Percentiles rank a stretch among this genome's conserved stretches.
Conservation (phyloP, 2,797 vertebrate species). For the Spea hammondii region DNA sequence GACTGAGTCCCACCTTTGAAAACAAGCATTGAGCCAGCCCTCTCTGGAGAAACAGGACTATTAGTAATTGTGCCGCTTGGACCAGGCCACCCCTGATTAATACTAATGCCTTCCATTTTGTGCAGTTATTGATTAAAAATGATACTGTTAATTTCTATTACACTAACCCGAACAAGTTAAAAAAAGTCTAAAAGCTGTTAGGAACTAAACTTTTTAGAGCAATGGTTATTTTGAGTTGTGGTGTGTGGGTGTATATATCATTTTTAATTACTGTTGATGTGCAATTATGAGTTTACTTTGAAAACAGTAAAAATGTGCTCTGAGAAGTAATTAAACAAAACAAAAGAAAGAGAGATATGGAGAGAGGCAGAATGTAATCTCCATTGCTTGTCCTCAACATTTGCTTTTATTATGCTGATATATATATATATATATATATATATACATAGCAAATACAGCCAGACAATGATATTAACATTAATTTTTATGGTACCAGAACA, state of each 20-base stretch:
- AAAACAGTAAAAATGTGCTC: conserved; percentile 9
- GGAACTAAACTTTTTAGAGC: background rate
- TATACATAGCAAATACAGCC: background rate
- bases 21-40: no score
- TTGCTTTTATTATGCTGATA: background rate
- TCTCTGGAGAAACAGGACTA: no score
- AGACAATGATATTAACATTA: background rate
- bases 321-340: background rate
- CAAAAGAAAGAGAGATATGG: background rate
- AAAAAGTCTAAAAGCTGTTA: no score
- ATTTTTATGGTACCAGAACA: background rate
- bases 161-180: no score
- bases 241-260: conserved; percentile 21
- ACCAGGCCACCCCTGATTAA: no score
- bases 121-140: no score
- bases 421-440: background rate
- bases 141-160: no score
- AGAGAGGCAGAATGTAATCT: background rate
- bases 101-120: no score
- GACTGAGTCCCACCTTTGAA: no score
- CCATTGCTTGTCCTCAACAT: background rate
- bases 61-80: no score
- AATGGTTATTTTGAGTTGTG: conserved; percentile 28
- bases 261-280: conserved; percentile 33
- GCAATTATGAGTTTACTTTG: conserved; percentile 27